Base-by-base conservation (phyloP, 2,797 vertebrate genomes). In the Pangasius krempfi region DNA sequence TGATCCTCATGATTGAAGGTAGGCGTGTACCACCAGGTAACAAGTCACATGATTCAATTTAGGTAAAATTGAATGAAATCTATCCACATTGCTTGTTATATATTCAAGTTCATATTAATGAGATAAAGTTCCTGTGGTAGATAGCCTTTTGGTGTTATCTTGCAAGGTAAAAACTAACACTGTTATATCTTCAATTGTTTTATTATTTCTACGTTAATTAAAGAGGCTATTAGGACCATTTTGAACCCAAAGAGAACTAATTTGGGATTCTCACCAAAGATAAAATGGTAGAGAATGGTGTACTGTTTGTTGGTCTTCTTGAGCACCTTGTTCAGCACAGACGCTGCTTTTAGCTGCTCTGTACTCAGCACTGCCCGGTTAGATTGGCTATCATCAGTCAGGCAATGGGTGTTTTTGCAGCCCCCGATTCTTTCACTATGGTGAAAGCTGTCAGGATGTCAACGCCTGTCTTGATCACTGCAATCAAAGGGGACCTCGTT, bases 391-490 rank as follows among this genome's bases (percentile, higher is more conserved):
- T 76, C 90, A 91, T 92, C 90, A 91, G 85, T 78, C 78, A 40
- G 70, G 82, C 83, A 80, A 73, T 88, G 86, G 91, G 89, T 88
- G 88, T 85, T 91, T 90, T 66, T 84, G 20, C 85, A 33, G 20
- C 79, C 62, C 88, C 1, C 60, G 50, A 93, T 92, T 92, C 88
- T 95, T 94, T 94, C 93, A 94, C 95, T 93, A 95, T 94, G 92
- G 95, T 93, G 93, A 93, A 94, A 94, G 94, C 95, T 95, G 94
- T 95, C 95, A 94, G 95, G 94, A 95, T 91, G 90, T 89, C 90
- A 93, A 92, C 91, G 94, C 93, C 94, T 95, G 95, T 95, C 96
- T 96, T 96, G 95, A 96, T 96, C 96, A 96, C 92, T 93, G 91
- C 93, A 92, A 96, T 96, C 93, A 93, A 94, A 84, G 94, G 93